These are phyloP conservation scores for Chascanopsetta lugubris DNA, from an alignment of 2,113 vertebrate genomes.

Conservation along the genomic window DNA sequence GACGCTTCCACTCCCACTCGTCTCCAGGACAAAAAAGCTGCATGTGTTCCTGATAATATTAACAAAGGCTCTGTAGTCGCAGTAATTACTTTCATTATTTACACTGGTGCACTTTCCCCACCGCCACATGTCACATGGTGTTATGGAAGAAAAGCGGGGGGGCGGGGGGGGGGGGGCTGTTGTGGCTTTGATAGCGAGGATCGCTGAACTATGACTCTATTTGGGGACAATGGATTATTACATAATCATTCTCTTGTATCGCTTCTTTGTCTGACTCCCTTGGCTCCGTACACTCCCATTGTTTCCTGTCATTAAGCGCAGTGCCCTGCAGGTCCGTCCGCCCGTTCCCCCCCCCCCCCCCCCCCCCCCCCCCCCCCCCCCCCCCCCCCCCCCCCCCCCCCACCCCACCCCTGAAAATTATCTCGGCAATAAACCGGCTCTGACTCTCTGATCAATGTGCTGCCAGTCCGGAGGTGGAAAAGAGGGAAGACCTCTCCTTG, in stretches of 20 bases:
- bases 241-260: background rate
- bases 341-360: background rate
- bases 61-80: background rate
- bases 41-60: background rate
- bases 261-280: background rate
- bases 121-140: background rate
- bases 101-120: background rate
- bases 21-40: background rate
- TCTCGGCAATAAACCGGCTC: conserved; percentile 18
- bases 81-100: background rate
- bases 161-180: too few species aligned
- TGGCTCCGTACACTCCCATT: background rate
- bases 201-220: background rate
- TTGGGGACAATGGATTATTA: background rate
- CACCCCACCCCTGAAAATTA: background rate
- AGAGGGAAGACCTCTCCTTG: conserved; percentile 35
- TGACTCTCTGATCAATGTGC: conserved; percentile 58
- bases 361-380: background rate
- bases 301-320: background rate
- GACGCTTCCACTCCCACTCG: too few species aligned
- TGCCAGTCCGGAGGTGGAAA: conserved; percentile 46
- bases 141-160: background rate
- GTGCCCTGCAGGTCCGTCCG: background rate
- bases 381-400: background rate
- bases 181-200: background rate